Conservation (phyloP, 2,113 vertebrate species). For the Paramormyrops kingsleyae region DNA sequence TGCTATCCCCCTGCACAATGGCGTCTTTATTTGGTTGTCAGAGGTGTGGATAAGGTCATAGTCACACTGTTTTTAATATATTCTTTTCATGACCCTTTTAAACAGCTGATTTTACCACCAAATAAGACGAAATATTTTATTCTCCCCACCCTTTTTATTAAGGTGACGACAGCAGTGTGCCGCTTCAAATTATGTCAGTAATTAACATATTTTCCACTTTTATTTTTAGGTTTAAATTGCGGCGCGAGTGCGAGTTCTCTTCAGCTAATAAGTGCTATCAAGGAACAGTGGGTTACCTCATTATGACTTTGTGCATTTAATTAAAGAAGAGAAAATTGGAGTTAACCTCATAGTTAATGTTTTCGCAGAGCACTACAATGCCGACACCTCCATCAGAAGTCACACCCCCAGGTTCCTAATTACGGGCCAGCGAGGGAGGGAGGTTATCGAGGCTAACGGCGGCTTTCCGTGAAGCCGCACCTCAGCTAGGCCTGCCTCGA, state of each 20-base stretch:
- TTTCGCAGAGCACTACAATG: slow-evolving; percentile 92
- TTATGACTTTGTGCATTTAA: slow-evolving; percentile 96
- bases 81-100: slow-evolving; percentile 51
- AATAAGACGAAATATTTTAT: slow-evolving; percentile 65
- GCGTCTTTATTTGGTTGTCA: slow-evolving; percentile 49
- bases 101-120: slow-evolving; percentile 60
- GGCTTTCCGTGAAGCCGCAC: slow-evolving; percentile 63
- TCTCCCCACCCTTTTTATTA: slow-evolving; percentile 77
- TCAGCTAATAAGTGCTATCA: slow-evolving; percentile 96
- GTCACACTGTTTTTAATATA: slow-evolving; percentile 26
- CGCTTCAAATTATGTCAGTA: slow-evolving; percentile 79
- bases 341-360: slow-evolving; percentile 96
- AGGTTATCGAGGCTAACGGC: slow-evolving; percentile 69
- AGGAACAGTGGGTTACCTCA: slow-evolving; percentile 96
- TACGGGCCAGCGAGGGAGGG: slow-evolving; percentile 73
- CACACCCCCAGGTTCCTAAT: slow-evolving; percentile 94
- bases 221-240: slow-evolving; percentile 94
- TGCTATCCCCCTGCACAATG: slow-evolving; percentile 46
- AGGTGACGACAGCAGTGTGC: slow-evolving; percentile 67
- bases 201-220: slow-evolving; percentile 72
- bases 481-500: slow-evolving; percentile 28
- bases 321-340: slow-evolving; percentile 95
- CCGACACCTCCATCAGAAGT: slow-evolving; percentile 94
- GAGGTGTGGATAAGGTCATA: slow-evolving; percentile 61
- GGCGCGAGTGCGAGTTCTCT: slow-evolving; percentile 82